Conservation (phyloP, 2,888 invertebrate genomes). For the Archaeoteleia sp. region DNA sequence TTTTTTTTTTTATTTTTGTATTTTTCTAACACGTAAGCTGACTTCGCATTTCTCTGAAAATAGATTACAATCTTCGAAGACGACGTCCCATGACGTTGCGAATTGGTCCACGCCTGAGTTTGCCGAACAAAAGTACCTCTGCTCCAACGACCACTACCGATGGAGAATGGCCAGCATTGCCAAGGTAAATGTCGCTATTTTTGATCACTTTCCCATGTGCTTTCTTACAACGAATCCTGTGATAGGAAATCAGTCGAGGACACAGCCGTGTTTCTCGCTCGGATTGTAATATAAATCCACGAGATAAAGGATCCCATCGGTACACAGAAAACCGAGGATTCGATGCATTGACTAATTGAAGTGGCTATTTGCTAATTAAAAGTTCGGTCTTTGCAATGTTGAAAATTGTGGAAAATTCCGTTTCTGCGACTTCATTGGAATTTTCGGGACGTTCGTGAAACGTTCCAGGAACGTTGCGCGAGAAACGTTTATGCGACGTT, state of each 20-base stretch:
- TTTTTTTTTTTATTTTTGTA: slow-evolving; percentile 4
- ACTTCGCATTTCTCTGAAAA: slow-evolving; percentile 45
- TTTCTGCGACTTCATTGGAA: no score
- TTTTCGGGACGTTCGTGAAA: no score
- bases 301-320: no score
- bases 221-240: slow-evolving; percentile 1
- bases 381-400: no score
- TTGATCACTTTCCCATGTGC: slow-evolving; percentile 12
- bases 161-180: slow-evolving; percentile 75
- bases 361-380: no score
- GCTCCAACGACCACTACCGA: slow-evolving; percentile 74
- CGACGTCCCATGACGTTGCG: slow-evolving; percentile 76
- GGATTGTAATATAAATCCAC: no score
- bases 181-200: slow-evolving; percentile 67
- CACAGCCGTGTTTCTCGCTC: no score
- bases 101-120: slow-evolving; percentile 76
- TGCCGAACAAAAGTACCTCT: slow-evolving; percentile 76
- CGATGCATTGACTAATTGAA: no score
- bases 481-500: no score
- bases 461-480: no score
- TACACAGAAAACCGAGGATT: no score
- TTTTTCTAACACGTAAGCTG: slow-evolving; percentile 7
- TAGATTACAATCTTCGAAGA: slow-evolving; percentile 75
- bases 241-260: slow-evolving; percentile 8
- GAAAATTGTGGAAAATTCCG: no score